phyloP scores from a whole-genome alignment of 1,140 invertebrate species.

The Papilio machaon region DNA sequence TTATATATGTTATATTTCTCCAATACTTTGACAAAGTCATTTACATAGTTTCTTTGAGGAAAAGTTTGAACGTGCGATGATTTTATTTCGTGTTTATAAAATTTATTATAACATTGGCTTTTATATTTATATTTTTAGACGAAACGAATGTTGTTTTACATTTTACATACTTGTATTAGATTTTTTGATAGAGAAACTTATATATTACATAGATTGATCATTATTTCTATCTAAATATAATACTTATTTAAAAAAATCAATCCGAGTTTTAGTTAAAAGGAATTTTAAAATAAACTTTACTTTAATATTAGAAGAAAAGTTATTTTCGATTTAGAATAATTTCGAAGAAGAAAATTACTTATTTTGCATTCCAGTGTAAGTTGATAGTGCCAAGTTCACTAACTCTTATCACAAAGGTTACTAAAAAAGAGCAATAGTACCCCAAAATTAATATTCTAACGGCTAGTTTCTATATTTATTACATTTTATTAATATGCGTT shows the following conservation, averaged over 20 bases:
- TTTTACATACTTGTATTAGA: background rate
- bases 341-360: no score
- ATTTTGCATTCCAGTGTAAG: no score
- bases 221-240: no score
- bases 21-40: constrained; percentile 26
- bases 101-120: background rate
- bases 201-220: background rate
- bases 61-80: background rate
- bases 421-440: background rate
- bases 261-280: no score
- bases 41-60: constrained; percentile 30
- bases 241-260: no score
- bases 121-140: background rate
- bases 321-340: no score
- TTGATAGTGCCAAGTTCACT: no score
- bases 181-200: background rate
- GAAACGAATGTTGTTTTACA: background rate
- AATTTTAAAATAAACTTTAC: no score
- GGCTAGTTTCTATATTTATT: background rate
- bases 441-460: background rate
- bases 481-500: background rate
- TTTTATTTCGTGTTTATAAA: constrained; percentile 3
- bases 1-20: constrained; percentile 1
- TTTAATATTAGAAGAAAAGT: no score
- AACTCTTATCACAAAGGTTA: no score